Evolutionary conservation across 2,113 vertebrate genomes (phyloP).

Genomic region (Pimephales promelas): DNA sequence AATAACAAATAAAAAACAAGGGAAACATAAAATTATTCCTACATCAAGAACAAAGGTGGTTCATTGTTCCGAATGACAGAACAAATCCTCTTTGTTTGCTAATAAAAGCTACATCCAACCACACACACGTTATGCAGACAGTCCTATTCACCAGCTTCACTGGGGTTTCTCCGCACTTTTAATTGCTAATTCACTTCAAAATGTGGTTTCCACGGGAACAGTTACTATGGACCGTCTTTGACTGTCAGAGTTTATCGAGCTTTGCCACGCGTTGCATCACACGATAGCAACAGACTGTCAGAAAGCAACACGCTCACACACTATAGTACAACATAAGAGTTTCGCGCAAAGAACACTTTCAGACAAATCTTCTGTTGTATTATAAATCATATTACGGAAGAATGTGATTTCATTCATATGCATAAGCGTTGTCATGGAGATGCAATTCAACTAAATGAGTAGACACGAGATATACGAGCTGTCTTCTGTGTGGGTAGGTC

Average conservation of each 20-base stretch:
- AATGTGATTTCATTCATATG: slow-evolving; percentile 3
- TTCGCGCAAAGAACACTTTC: neutral
- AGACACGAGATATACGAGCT: slow-evolving; percentile 5
- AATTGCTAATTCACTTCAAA: slow-evolving; percentile 48
- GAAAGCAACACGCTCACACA: neutral
- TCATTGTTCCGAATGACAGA: neutral
- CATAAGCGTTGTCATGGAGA: slow-evolving; percentile 22
- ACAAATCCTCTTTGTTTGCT: neutral
- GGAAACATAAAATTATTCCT: neutral
- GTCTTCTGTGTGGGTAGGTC: slow-evolving; percentile 1
- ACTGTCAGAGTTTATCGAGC: slow-evolving; percentile 41
- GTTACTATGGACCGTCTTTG: slow-evolving; percentile 50
- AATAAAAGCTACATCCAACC: slow-evolving; percentile 13
- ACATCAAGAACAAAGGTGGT: neutral
- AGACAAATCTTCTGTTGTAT: neutral
- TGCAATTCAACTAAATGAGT: neutral
- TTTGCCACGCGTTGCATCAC: slow-evolving; percentile 41
- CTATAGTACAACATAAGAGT: neutral
- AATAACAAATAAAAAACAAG: neutral
- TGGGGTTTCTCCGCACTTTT: slow-evolving; percentile 45
- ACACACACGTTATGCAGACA: slow-evolving; percentile 6
- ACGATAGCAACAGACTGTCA: slow-evolving; percentile 26
- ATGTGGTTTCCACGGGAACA: slow-evolving; percentile 56
- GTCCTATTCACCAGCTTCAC: slow-evolving; percentile 3
- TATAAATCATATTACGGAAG: slow-evolving; percentile 4